Conservation (phyloP, 1,140 invertebrate species). For the Drosophila triauraria region DNA sequence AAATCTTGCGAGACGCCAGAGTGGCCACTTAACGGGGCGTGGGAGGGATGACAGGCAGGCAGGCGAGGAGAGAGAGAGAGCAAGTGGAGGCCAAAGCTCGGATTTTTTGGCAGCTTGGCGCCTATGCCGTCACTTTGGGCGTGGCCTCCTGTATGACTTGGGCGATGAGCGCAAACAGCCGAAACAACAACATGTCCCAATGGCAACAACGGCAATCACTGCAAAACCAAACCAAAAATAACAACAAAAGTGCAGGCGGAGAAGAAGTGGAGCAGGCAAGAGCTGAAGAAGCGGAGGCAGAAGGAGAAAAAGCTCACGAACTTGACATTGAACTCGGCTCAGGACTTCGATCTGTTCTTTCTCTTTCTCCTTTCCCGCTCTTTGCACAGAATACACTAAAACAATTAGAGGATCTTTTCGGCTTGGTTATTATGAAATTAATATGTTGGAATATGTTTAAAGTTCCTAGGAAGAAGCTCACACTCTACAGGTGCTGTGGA, state of each 20-base stretch:
- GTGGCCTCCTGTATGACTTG: conserved; percentile 37
- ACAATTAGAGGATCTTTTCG: not conserved
- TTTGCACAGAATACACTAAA: not conserved
- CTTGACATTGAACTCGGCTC: conserved; percentile 67
- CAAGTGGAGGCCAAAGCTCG: too few species aligned
- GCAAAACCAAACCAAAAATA: not conserved
- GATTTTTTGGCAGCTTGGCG: conserved; percentile 33
- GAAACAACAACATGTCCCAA: conserved; percentile 10
- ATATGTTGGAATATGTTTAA: not conserved
- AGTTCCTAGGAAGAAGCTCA: too few species aligned
- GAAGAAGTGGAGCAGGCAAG: not conserved
- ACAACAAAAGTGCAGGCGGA: not conserved
- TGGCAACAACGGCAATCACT: conserved; percentile 19
- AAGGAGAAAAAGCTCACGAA: conserved; percentile 33
- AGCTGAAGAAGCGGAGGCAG: not conserved
- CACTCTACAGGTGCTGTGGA: not conserved
- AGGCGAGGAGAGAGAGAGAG: not conserved
- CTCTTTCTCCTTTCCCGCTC: not conserved
- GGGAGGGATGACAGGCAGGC: conserved; percentile 3
- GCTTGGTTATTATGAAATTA: not conserved
- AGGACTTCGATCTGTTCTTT: not conserved
- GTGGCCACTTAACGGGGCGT: conserved; percentile 38
- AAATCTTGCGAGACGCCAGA: conserved; percentile 61
- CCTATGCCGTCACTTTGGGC: conserved; percentile 66
- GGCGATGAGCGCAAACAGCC: conserved; percentile 58